Conservation (phyloP, 2,113 vertebrate species). For the Megaleporinus macrocephalus region DNA sequence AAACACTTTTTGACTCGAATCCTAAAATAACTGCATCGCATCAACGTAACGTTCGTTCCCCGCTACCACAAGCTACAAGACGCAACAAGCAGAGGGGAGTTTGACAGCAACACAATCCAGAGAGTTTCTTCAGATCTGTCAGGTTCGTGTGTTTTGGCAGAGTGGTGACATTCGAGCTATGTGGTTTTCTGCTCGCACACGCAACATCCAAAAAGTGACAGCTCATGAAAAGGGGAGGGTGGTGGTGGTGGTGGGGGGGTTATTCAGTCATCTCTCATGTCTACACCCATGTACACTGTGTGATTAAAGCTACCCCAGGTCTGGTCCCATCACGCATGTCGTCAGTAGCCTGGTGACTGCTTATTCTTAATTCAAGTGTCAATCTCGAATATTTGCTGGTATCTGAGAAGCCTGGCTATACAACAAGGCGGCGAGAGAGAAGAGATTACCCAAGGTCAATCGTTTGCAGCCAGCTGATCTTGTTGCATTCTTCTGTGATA, state of each 20-base stretch:
- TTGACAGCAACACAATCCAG: slow-evolving; percentile 46
- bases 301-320: slow-evolving; percentile 6
- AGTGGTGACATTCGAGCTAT: slow-evolving; percentile 50
- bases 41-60: slow-evolving; percentile 46
- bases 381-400: slow-evolving; percentile 15
- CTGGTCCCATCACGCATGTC: not conserved
- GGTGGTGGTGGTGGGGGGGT: not conserved
- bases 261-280: slow-evolving; percentile 17
- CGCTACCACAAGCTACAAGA: slow-evolving; percentile 52
- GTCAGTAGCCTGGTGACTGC: not conserved
- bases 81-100: slow-evolving; percentile 42
- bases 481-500: not conserved
- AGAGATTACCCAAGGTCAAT: slow-evolving; percentile 1
- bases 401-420: not conserved
- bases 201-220: slow-evolving; percentile 50
- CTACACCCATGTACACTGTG: not conserved
- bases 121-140: slow-evolving; percentile 50
- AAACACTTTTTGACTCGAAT: slow-evolving; percentile 42
- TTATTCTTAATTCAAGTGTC: slow-evolving; percentile 6
- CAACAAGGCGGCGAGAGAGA: not conserved
- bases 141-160: slow-evolving; percentile 59
- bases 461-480: not conserved
- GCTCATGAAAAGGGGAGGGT: slow-evolving; percentile 37
- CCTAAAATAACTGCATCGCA: slow-evolving; percentile 50
- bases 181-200: slow-evolving; percentile 54